Evolutionary conservation across 2,113 vertebrate genomes (phyloP), one percentile per base, ranked within the genome.

Genomic region (Heteronetta atricapilla): DNA sequence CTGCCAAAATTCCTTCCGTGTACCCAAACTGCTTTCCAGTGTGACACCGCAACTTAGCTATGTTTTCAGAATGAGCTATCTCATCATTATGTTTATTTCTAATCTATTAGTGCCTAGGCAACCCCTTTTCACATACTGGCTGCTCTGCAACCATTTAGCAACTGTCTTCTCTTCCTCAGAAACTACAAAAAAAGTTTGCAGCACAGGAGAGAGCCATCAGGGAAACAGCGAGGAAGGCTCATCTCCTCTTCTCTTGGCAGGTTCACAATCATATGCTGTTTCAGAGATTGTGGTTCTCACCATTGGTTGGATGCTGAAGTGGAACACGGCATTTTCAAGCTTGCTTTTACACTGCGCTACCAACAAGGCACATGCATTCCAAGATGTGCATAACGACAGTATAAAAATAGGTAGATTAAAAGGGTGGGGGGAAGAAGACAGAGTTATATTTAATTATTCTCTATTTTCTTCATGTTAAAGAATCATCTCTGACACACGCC

Each of bases 381-480:
- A 19, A 23, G 4, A 19, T 4, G 7, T 6, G 13, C 1, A 0
- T 36, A 44, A 64, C 42, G 23, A 36, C 42, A 28, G 58, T 7
- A 16, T 66, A 52, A 22, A 34, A 28, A 26, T 29, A 28, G 11
- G 25, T 7, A 26, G 6, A 36, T 21, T 56, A 28, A 59, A 69
- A 25, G 50, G 55, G 18, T 5, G 11, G 22, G 11, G 52, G 60
- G 56, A 42, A 13, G 55, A 63, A 20, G 15, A 28, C 40, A 21
- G 48, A 55, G 22, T 44, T n/a, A 48, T 14, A 59, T 22, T 33
- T 34, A 29, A 40, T 60, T 55, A 34, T 66, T 48, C 66, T 42
- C 90, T 66, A 14, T 53, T 53, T 72, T 36, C 40, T 68, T 42
- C 13, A 52, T 28, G 22, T 19, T 83, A 59, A 44, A 62, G 19